Evolutionary conservation across 2,113 vertebrate genomes (phyloP).

Genomic region (Alces alces): DNA sequence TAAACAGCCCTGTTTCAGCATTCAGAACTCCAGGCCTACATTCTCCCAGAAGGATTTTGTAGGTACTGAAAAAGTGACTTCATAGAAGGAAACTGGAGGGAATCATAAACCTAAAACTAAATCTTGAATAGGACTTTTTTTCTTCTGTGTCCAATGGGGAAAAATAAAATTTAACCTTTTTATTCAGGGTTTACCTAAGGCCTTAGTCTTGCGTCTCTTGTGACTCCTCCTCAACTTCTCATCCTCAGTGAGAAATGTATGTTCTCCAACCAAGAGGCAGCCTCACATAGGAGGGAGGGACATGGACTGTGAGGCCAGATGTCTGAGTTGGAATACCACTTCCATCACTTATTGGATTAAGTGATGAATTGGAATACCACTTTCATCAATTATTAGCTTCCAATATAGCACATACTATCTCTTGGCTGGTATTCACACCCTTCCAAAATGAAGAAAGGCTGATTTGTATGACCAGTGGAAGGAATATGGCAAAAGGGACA

Average conservation of each 20-base stretch:
- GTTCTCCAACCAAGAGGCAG: no score
- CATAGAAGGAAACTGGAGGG: not conserved
- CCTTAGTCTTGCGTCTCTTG: accelerated
- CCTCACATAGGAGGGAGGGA: accelerated
- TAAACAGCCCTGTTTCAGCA: not conserved
- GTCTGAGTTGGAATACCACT: accelerated
- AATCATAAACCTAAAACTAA: not conserved
- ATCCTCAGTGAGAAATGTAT: not conserved
- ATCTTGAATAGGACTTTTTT: not conserved
- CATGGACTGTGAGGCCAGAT: not conserved
- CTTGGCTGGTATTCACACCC: not conserved
- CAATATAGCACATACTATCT: not conserved
- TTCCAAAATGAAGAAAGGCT: not conserved
- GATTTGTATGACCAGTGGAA: not conserved
- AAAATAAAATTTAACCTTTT: not conserved
- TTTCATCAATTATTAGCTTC: not conserved
- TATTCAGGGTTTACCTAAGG: not conserved
- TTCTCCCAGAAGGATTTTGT: not conserved
- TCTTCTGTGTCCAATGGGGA: not conserved
- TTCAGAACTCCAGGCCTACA: not conserved
- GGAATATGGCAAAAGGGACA: not conserved
- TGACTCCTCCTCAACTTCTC: not conserved
- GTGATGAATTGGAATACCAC: not conserved
- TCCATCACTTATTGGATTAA: not conserved
- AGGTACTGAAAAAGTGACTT: not conserved